phyloP scores from a whole-genome alignment of 2,797 vertebrate species.

The Hybognathus amarus region DNA sequence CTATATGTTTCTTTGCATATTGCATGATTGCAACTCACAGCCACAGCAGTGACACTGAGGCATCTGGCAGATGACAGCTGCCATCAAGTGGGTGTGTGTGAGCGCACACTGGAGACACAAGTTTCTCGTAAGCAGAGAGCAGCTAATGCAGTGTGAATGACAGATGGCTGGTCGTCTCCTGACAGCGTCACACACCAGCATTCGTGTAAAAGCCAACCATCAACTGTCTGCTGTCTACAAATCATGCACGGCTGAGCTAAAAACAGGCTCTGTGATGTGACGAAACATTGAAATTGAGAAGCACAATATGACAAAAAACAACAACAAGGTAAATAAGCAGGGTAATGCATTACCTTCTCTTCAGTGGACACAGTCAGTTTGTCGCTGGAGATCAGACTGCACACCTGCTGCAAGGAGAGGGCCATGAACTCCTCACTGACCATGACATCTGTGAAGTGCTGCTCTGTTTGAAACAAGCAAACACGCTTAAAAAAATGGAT shows the following conservation, averaged over 20 bases:
- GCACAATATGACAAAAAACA: background rate
- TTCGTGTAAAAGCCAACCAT: conserved; percentile 17
- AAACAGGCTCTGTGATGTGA: background rate
- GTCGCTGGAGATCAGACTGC: conserved; percentile 95
- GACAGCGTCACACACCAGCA: conserved; percentile 13
- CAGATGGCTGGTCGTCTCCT: conserved; percentile 35
- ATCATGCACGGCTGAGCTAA: background rate
- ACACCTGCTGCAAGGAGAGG: conserved; percentile 93
- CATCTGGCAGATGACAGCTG: conserved; percentile 39
- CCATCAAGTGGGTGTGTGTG: conserved; percentile 27
- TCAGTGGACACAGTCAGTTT: conserved; percentile 95
- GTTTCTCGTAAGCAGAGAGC: conserved; percentile 34
- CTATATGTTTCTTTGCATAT: background rate
- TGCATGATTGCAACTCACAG: conserved; percentile 6
- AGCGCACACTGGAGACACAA: conserved; percentile 20
- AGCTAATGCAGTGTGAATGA: conserved; percentile 42
- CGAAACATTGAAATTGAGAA: background rate
- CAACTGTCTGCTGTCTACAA: conserved; percentile 26
- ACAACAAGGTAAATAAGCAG: background rate
- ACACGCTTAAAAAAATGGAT: background rate
- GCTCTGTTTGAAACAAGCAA: conserved; percentile 82
- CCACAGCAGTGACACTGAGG: conserved; percentile 9
- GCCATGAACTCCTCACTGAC: conserved; percentile 94
- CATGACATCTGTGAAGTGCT: conserved; percentile 95
- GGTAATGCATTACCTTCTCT: conserved; percentile 85